Conservation (phyloP, 2,113 vertebrate species). For the Theristicus caerulescens region DNA sequence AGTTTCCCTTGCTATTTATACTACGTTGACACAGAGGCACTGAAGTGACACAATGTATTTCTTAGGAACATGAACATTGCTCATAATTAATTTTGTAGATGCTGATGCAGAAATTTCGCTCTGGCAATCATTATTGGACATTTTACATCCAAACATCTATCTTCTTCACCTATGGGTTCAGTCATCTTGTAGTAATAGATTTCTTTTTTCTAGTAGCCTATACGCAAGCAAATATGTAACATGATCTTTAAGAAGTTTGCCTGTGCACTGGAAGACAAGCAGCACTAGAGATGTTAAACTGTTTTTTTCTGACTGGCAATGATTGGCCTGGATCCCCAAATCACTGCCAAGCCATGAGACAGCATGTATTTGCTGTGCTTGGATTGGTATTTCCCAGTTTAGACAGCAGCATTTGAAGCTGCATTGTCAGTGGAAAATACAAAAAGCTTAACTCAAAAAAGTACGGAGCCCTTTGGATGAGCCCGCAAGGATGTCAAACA, state of each 20-base stretch:
- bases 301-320: neutral
- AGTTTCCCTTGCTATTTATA: neutral
- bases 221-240: neutral
- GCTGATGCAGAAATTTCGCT: neutral
- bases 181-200: neutral
- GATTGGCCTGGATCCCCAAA: neutral
- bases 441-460: neutral
- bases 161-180: neutral
- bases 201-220: neutral
- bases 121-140: neutral
- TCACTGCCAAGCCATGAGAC: neutral
- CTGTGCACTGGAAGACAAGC: neutral
- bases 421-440: neutral
- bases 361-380: neutral
- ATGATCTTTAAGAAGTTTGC: neutral
- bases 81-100: neutral
- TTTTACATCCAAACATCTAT: neutral
- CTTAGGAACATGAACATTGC: neutral
- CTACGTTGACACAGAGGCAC: neutral
- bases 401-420: neutral
- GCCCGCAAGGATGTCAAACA: neutral
- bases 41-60: neutral
- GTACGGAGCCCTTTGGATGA: neutral
- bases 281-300: neutral
- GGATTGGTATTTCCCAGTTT: neutral